Evolutionary conservation across 2,113 vertebrate genomes (phyloP), one percentile per base, ranked within the genome.

Genomic region (Tonatia bakeri): DNA sequence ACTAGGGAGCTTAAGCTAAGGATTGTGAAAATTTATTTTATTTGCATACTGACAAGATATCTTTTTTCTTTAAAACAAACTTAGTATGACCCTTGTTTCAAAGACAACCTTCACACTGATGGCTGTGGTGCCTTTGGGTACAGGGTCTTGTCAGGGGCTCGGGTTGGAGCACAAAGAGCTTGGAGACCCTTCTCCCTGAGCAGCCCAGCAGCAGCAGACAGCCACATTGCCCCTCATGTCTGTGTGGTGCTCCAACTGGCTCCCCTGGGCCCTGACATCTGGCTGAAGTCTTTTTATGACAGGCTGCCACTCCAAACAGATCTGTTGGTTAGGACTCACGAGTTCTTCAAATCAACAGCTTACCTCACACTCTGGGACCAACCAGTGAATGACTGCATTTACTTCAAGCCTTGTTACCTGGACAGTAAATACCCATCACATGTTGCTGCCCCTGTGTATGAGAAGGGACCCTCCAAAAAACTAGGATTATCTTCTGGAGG

Each of bases 171-270:
- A 26, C 0, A 0, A 36, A n/a, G 40, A 47, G 11, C 17, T 43
- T 9, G 16, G 26, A 75, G 64, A 40, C 31, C 22, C 33, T 1
- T 61, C 31, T 54, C 47, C 64, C 33, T 47, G 20, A 24, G 38
- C 0, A 54, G 14, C 4, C 40, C 26, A 36, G 86, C 16, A n/a
- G 9, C 26, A 4, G 26, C 28, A 64, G 61, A 31, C 8, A 1
- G 28, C 24, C 11, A 16, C 0, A 1, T 4, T 26, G 17, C 26
- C 77, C 6, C 61, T 36, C 2, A 0, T 0, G 8, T 43, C 26
- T 1, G 1, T 11, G 13, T 5, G 13, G 45, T 0, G 2, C 33
- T 12, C 33, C 86, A 13, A 26, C 0, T 10, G 33, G 15, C 54
- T 50, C 5, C 7, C n/a, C 26, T 50, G 24, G 7, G 16, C 20